Percentiles rank a stretch among this genome's conserved stretches.
Conservation (phyloP, 2,797 vertebrate genomes). For the Trachurus trachurus region DNA sequence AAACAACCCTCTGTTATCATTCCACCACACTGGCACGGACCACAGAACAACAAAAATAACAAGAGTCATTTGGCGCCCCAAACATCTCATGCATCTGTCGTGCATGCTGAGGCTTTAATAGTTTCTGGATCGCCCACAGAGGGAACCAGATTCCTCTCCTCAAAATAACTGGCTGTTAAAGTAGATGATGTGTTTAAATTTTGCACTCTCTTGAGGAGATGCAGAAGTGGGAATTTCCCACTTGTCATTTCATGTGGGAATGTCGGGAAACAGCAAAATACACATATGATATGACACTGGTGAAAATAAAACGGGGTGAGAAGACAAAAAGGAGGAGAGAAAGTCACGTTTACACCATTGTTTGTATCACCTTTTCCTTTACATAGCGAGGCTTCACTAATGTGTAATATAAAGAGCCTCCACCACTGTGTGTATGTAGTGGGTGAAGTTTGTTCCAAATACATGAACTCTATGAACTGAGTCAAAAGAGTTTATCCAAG, state of each 20-base stretch:
- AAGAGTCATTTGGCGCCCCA: conserved; percentile 59
- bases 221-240: conserved; percentile 49
- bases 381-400: neutral
- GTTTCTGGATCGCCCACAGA: conserved; percentile 60
- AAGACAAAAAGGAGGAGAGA: neutral
- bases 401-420: neutral
- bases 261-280: conserved; percentile 13
- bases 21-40: conserved; percentile 42
- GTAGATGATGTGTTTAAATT: conserved; percentile 67
- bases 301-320: neutral
- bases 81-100: conserved; percentile 65
- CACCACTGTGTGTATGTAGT: neutral
- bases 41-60: conserved; percentile 71
- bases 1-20: conserved; percentile 54
- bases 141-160: conserved; percentile 61
- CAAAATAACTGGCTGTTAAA: conserved; percentile 72
- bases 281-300: conserved; percentile 44
- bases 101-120: conserved; percentile 69
- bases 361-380: neutral
- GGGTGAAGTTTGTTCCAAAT: neutral
- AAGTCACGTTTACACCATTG: neutral
- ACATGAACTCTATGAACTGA: neutral
- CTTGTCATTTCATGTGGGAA: conserved; percentile 46
- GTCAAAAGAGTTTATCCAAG: neutral
- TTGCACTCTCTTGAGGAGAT: conserved; percentile 28